Evolutionary conservation across 1,140 invertebrate genomes (phyloP).

Genomic region (Caenorhabditis tropicalis): DNA sequence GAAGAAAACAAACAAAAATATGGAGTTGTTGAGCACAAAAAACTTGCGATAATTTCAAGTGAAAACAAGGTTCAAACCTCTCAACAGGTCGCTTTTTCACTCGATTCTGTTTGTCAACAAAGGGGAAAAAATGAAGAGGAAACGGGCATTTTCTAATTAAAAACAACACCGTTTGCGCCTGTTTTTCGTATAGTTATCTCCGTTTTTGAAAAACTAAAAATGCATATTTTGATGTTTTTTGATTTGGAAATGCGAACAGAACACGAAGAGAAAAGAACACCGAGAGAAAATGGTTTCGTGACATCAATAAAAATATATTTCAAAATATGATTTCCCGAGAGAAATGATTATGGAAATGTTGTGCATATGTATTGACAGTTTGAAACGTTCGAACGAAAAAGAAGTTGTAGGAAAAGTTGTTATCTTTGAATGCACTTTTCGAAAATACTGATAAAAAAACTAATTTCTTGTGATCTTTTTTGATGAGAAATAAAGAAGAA

Average conservation of each 20-base stretch:
- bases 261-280: neutral
- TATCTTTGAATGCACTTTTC: no score
- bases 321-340: neutral
- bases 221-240: no score
- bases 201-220: no score
- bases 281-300: neutral
- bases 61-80: neutral
- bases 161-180: neutral
- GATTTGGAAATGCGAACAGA: neutral
- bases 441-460: no score
- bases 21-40: constrained; percentile 34
- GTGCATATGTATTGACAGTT: no score
- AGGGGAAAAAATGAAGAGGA: neutral
- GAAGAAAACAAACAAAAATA: neutral
- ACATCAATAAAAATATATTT: constrained; percentile 22
- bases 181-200: neutral
- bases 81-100: no score
- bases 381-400: no score
- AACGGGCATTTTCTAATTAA: constrained; percentile 8
- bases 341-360: neutral
- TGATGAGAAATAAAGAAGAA: no score
- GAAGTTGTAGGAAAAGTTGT: no score
- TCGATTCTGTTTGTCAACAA: constrained; percentile 11
- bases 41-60: constrained; percentile 25
- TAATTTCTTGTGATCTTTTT: no score